Conservation (phyloP, 2,888 invertebrate genomes). For the Apocheima hispidaria region DNA sequence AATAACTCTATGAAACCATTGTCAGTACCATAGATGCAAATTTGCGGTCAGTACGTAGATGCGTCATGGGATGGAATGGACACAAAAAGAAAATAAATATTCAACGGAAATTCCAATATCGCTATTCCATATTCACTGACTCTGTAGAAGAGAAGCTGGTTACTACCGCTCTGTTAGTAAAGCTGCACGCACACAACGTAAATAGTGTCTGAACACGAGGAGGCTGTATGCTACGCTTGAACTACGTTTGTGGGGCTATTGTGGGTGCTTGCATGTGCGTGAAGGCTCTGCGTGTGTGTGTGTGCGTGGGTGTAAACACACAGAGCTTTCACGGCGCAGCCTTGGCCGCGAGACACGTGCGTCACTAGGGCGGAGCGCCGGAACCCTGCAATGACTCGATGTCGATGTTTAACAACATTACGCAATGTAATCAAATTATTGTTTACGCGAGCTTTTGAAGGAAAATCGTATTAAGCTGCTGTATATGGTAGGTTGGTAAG, state of each 20-base stretch:
- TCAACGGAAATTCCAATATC: too few species aligned
- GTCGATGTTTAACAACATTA: slow-evolving; percentile 36
- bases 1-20: too few species aligned
- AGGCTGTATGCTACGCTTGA: slow-evolving; percentile 21
- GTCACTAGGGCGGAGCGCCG: slow-evolving; percentile 69
- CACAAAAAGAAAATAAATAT: neutral
- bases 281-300: slow-evolving; percentile 47
- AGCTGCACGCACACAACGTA: slow-evolving; percentile 25
- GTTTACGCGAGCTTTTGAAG: slow-evolving; percentile 19
- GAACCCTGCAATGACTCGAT: slow-evolving; percentile 33
- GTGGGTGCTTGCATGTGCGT: slow-evolving; percentile 30
- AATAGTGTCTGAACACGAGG: slow-evolving; percentile 5
- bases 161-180: slow-evolving; percentile 5
- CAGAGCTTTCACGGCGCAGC: slow-evolving; percentile 83
- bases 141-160: slow-evolving; percentile 23
- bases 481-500: neutral
- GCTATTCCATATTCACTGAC: slow-evolving; percentile 15
- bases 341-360: slow-evolving; percentile 85
- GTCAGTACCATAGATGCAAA: too few species aligned
- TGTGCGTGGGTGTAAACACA: slow-evolving; percentile 70
- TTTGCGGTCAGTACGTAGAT: too few species aligned
- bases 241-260: neutral
- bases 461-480: slow-evolving; percentile 9
- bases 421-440: slow-evolving; percentile 27
- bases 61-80: neutral